Evolutionary conservation across 2,113 vertebrate genomes (phyloP), one percentile per base, ranked within the genome.

Genomic region (Holacanthus passer): DNA sequence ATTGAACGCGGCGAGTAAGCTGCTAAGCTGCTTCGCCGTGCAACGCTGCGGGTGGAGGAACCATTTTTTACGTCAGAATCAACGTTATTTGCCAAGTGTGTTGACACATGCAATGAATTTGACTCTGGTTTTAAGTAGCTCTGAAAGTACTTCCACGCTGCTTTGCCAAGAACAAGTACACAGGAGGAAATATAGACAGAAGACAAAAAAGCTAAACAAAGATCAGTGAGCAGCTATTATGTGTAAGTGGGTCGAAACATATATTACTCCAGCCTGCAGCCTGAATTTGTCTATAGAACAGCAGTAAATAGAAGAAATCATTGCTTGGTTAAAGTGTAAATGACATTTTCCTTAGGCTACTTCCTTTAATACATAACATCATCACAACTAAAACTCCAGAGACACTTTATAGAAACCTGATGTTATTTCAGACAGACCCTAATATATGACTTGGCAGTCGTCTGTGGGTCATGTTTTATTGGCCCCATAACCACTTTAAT

Each of bases 111-210:
- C 45, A 55, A 56, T 66, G 12, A 43, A 52, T 63, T 50, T 52
- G 59, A 58, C 41, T 62, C 32, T 50, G 14, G 48, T 35, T 62
- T 35, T 56, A 76, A 77, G 37, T 59, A 59, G 41, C 75, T 37
- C 17, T 60, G 24, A 45, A 43, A 39, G 58, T 53, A 20, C 27
- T 14, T 53, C 16, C 16, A 47, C 29, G 20, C 17, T 58, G 22
- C 19, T 22, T 9, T 16, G 19, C 50, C 62, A 56, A 35, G 37
- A 45, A 45, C 20, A 66, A 77, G 35, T n/a, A 53, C n/a, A 53
- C 29, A n/a, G 20, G 5, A 8, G 58, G n/a, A n/a, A 37, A 41
- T 22, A 5, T 1, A 3, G 43, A 50, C 43, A 37, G 2, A 48
- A 60, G 32, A 60, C 43, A 60, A 16, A 3, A 41, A 13, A 41